A percentile compares a stretch with the other conserved stretches of the same genome.
These are phyloP conservation scores for Lasioglossum zephyrum DNA, from an alignment of 2,888 invertebrate species.

Conservation along the genomic window DNA sequence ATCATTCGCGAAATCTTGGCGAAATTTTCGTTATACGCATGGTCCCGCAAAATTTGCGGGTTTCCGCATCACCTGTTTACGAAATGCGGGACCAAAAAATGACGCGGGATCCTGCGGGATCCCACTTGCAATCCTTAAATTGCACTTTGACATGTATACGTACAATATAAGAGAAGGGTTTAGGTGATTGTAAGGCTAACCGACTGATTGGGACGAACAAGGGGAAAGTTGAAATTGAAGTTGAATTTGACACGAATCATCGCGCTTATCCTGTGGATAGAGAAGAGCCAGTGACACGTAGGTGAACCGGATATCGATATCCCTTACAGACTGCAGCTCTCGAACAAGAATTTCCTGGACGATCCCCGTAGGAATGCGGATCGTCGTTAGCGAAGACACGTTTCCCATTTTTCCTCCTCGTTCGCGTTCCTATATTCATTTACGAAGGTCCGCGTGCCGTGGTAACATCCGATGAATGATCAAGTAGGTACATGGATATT, in stretches of 20 bases:
- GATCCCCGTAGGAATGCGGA: conserved; percentile 72
- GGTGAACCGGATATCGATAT: conserved; percentile 70
- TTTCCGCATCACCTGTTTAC: too few relatives aligned
- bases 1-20: too few relatives aligned
- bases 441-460: conserved; percentile 59
- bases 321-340: conserved; percentile 51
- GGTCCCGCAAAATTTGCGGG: too few relatives aligned
- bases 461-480: conserved; percentile 57
- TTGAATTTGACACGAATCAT: conserved; percentile 47
- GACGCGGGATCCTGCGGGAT: too few relatives aligned
- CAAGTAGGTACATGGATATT: conserved; percentile 29
- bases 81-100: too few relatives aligned
- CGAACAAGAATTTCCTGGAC: conserved; percentile 70
- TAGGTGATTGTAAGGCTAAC: too few relatives aligned
- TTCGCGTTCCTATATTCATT: conserved; percentile 61
- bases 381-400: conserved; percentile 73
- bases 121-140: too few relatives aligned
- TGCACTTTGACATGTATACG: too few relatives aligned
- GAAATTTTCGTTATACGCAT: too few relatives aligned
- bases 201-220: neutral
- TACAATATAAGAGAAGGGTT: neutral
- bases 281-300: conserved; percentile 61
- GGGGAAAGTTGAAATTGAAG: conserved; percentile 11
- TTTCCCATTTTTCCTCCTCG: conserved; percentile 53
- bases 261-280: conserved; percentile 19